phyloP scores from a whole-genome alignment of 1,140 invertebrate species.

The Globodera rostochiensis region DNA sequence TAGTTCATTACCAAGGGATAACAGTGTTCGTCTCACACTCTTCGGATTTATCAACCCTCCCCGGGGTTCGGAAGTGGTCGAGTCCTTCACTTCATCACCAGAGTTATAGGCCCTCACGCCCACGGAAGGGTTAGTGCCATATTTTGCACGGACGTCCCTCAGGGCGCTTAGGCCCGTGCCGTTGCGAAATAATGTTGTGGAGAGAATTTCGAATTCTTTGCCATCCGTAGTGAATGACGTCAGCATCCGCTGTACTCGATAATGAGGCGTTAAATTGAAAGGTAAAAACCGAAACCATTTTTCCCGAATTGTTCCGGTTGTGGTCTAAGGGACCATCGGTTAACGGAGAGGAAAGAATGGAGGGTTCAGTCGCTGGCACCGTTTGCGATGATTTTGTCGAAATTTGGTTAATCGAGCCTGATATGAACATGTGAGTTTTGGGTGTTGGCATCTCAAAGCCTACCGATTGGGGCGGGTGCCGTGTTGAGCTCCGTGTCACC shows the following conservation, averaged over 20 bases:
- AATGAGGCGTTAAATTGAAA: background rate
- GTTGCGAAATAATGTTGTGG: background rate
- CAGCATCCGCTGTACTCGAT: background rate
- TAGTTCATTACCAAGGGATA: background rate
- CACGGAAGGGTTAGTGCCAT: background rate
- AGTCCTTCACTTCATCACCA: no score
- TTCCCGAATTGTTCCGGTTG: slow-evolving; percentile 4
- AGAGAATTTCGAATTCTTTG: background rate
- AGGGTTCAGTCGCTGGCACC: background rate
- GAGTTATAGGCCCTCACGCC: no score
- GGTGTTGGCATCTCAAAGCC: background rate
- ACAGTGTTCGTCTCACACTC: background rate
- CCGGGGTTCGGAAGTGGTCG: no score
- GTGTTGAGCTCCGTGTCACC: background rate
- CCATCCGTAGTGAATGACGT: background rate
- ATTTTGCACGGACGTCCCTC: background rate
- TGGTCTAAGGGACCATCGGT: background rate
- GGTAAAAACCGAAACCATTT: slow-evolving; percentile 12
- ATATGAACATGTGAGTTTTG: no score
- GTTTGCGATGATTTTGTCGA: no score
- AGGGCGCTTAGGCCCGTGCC: background rate
- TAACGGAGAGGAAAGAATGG: background rate
- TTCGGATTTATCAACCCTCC: background rate
- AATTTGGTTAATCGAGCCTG: no score
- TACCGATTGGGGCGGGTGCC: slow-evolving; percentile 2